Evolutionary conservation across 2,888 invertebrate genomes (phyloP).

Genomic region (Erannis defoliaria): DNA sequence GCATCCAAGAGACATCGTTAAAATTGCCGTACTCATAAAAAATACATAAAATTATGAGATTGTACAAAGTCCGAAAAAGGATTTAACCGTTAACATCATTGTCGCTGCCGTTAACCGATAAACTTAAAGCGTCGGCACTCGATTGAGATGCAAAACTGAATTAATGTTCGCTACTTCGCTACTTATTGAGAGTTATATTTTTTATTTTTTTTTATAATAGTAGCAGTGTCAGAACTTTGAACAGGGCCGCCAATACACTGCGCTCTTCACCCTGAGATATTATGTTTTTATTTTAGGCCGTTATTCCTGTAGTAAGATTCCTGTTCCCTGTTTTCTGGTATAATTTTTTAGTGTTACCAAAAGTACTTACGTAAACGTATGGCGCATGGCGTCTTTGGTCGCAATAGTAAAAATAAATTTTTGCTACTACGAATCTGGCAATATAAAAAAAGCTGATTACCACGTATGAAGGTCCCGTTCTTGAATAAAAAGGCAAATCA

Average conservation of each 20-base stretch:
- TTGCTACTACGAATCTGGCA: background rate
- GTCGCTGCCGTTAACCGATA: conserved; percentile 43
- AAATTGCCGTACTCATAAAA: conserved; percentile 46
- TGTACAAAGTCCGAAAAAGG: conserved; percentile 48
- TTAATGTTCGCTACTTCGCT: conserved; percentile 11
- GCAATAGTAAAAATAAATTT: background rate
- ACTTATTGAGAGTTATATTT: no score
- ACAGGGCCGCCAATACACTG: no score
- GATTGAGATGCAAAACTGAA: conserved; percentile 45
- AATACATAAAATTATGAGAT: conserved; percentile 43
- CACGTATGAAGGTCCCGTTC: conserved; percentile 24
- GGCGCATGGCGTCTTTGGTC: no score
- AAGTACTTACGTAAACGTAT: no score
- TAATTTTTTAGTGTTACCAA: no score
- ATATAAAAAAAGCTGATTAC: conserved; percentile 17
- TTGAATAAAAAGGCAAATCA: conserved; percentile 37
- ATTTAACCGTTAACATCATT: conserved; percentile 50
- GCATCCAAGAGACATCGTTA: conserved; percentile 19
- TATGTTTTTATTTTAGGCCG: no score
- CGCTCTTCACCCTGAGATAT: no score
- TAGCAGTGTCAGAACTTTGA: no score
- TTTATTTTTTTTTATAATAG: no score
- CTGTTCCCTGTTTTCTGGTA: no score
- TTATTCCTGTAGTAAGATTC: no score
- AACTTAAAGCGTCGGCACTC: conserved; percentile 32